These are phyloP conservation scores for Ferrisia virgata DNA, from an alignment of 2,888 invertebrate genomes.

Conservation along the genomic window DNA sequence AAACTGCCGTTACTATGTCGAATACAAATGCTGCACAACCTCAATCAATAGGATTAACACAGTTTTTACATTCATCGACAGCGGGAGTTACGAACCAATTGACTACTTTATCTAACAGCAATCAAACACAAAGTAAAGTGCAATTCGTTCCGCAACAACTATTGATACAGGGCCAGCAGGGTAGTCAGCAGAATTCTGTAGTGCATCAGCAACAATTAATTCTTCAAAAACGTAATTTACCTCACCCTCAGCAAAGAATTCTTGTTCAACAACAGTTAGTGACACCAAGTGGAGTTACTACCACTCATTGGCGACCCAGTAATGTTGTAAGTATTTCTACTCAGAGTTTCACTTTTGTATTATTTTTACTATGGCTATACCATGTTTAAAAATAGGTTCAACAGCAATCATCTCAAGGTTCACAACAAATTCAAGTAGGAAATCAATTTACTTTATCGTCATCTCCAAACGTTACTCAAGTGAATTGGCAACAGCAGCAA, in stretches of 20 bases:
- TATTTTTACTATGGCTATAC: no score
- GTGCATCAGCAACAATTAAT: constrained; percentile 44
- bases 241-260: constrained; percentile 48
- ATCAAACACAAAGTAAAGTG: neutral
- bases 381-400: constrained; percentile 27
- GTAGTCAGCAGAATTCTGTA: neutral
- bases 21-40: neutral
- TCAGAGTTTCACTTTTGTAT: no score
- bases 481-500: constrained; percentile 49
- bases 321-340: constrained; percentile 39
- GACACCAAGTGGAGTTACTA: constrained; percentile 21
- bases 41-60: neutral
- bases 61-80: neutral
- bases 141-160: constrained; percentile 31
- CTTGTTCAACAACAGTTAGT: constrained; percentile 47
- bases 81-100: constrained; percentile 2
- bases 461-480: constrained; percentile 46
- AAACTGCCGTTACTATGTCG: constrained; percentile 1
- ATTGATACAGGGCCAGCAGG: constrained; percentile 28
- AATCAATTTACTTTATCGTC: constrained; percentile 27
- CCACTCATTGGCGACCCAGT: constrained; percentile 36
- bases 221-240: constrained; percentile 48
- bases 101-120: neutral
- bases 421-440: constrained; percentile 37
- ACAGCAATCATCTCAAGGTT: neutral